Evolutionary conservation across 2,113 vertebrate genomes (phyloP), one percentile per base, ranked within the genome.

Genomic region (Petaurus breviceps): DNA sequence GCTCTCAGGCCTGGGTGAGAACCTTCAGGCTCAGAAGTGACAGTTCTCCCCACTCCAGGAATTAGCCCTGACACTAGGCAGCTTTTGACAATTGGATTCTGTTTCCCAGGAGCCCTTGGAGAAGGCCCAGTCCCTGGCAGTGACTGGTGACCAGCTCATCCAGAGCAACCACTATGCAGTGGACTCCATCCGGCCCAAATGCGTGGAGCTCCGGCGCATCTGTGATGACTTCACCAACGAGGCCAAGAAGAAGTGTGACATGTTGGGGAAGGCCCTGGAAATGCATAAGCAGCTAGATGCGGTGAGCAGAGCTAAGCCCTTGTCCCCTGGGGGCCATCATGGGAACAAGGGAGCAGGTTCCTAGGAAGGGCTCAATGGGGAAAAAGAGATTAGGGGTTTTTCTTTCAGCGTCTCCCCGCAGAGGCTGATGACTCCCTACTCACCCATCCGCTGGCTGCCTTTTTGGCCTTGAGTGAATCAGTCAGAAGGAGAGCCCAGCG

Each of bases 171-270:
- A 99, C 98, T 99, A 99, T 16, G 99, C 99, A 0, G 98, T 99
- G 10, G 99, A 99, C 97, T 99, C 99, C 93, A 99, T 99, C 93
- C 98, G 99, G 96, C 99, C 99, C 97, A 99, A 99, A 97, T 99
- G 99, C 96, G 99, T 99, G 49, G 99, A 99, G 98, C 99, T 99
- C 94, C 99, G 99, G 93, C 98, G 99, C 51, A 98, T 99, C 98
- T 99, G 99, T 55, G 99, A 99, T 47, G 99, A 99, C 98, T 99
- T 99, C 97, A 99, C 98, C 98, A 99, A 99, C 28, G 99, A 99
- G 97, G 99, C 99, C 97, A 99, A 99, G 99, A 99, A 99, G 97
- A 99, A 99, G 96, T 96, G 98, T 0, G 99, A 99, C 77, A 98
- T 99, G 95, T 98, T 99, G 93, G 98, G 98, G 89, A 99, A 99